Base-by-base conservation (phyloP, 2,888 invertebrate species). In the Operophtera brumata region DNA sequence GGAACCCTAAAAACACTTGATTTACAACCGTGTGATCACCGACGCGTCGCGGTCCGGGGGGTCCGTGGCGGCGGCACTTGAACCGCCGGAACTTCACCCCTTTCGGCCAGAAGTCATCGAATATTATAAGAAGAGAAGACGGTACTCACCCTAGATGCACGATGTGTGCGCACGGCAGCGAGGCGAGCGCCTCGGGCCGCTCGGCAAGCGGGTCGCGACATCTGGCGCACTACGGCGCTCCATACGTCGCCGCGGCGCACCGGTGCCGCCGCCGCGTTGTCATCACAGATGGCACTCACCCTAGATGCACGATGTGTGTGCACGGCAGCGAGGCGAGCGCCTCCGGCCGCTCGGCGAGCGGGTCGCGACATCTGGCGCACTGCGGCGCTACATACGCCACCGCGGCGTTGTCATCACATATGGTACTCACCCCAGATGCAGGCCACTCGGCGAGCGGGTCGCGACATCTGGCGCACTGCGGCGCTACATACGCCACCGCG, bases 91-190 rank as follows among this genome's bases (percentile, higher is more conserved):
- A n/a, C n/a, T n/a, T n/a, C n/a, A n/a, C n/a, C n/a, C n/a, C n/a
- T n/a, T n/a, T n/a, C n/a, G n/a, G n/a, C n/a, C n/a, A n/a, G n/a
- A n/a, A n/a, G n/a, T n/a, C n/a, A n/a, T n/a, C n/a, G n/a, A n/a
- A n/a, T n/a, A n/a, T n/a, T n/a, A n/a, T n/a, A n/a, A n/a, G n/a
- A n/a, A n/a, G n/a, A n/a, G n/a, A n/a, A 2, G 36, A 12, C 11
- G 32, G 2, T 9, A 39, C 84, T 74, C 34, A 95, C 96, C 95
- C 94, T 40, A 95, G 94, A 74, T 97, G 97, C 44, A 96, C 92
- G 65, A 97, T 96, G 77, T 97, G 97, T 2, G 96, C 94, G 84
- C 97, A 97, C 2, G 96, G 96, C 64, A 97, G 85, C 11, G 95
- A 94, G 66, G 96, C 96, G 39, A 97, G 87, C 12, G 88, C 83